These are phyloP conservation scores for Drosophila littoralis DNA, from an alignment of 1,140 invertebrate genomes.

Conservation along the genomic window DNA sequence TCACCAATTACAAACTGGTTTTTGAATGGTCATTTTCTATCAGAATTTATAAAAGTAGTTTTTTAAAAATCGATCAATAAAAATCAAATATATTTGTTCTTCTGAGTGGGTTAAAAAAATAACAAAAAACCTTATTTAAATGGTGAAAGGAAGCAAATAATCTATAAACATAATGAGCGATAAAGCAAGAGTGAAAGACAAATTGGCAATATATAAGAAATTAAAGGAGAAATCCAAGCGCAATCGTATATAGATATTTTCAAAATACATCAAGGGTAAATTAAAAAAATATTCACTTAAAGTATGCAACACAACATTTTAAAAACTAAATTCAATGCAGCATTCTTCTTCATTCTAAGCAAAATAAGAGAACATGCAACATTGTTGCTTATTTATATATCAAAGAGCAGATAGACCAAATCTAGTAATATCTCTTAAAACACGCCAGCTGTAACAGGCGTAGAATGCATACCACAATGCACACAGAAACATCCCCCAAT, in stretches of 20 bases:
- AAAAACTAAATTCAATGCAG: not conserved
- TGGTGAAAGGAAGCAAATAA: not conserved
- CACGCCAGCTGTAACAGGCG: constrained; percentile 1
- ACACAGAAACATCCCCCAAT: constrained; percentile 22
- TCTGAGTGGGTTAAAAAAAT: constrained; percentile 77
- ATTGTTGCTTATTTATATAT: too few species aligned
- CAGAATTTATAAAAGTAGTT: constrained; percentile 74
- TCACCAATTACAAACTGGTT: constrained; percentile 53
- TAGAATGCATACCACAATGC: not conserved
- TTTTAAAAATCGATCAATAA: constrained; percentile 75
- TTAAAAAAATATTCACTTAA: not conserved
- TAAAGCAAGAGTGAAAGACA: too few species aligned
- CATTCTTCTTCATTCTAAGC: not conserved
- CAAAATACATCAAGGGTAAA: not conserved
- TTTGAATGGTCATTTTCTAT: constrained; percentile 67
- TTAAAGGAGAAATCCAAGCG: not conserved
- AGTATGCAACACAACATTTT: constrained; percentile 5
- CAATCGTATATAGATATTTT: constrained; percentile 1
- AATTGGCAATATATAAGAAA: too few species aligned
- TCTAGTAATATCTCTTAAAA: not conserved
- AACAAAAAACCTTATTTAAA: constrained; percentile 3
- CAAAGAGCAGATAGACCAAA: not conserved
- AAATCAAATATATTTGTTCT: constrained; percentile 81
- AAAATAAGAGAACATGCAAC: not conserved
- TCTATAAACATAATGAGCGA: too few species aligned